These are phyloP conservation scores for Drosophila carrolli DNA, from an alignment of 1,140 invertebrate species.

Conservation along the genomic window DNA sequence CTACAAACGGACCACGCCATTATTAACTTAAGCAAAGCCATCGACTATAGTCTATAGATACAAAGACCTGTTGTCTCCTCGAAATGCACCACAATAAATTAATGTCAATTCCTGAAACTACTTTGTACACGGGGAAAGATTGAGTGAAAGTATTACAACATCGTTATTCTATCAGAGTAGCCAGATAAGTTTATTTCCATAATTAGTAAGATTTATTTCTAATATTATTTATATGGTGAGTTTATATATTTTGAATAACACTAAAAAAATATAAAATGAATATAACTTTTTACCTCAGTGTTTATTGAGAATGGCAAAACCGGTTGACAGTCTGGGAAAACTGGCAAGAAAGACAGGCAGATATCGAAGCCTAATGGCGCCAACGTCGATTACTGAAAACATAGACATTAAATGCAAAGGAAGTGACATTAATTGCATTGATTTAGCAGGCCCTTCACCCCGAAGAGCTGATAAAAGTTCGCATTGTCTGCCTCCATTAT, in stretches of 20 bases:
- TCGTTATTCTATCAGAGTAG: no score
- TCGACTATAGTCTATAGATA: conserved; percentile 2
- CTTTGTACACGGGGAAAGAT: neutral
- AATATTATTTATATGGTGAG: no score
- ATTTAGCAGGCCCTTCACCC: conserved; percentile 63
- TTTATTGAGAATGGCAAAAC: conserved; percentile 8
- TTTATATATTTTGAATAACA: no score
- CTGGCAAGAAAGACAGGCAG: neutral
- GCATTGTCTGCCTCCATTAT: conserved; percentile 18
- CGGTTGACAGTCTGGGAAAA: conserved; percentile 23
- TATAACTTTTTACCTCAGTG: neutral
- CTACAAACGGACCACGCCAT: conserved; percentile 18
- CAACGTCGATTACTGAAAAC: conserved; percentile 73
- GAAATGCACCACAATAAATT: conserved; percentile 8
- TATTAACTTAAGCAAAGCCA: conserved; percentile 34
- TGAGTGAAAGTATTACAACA: no score
- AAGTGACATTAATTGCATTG: conserved; percentile 81
- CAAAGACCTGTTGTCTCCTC: conserved; percentile 31
- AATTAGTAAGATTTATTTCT: no score
- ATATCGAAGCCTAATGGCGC: conserved; percentile 53
- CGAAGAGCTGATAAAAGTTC: conserved; percentile 60
- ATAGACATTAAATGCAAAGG: conserved; percentile 80
- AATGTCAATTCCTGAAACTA: neutral
- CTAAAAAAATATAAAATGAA: no score
- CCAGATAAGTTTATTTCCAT: no score